Base-by-base conservation (phyloP, 2,797 vertebrate genomes). In the Caiman crocodilus region DNA sequence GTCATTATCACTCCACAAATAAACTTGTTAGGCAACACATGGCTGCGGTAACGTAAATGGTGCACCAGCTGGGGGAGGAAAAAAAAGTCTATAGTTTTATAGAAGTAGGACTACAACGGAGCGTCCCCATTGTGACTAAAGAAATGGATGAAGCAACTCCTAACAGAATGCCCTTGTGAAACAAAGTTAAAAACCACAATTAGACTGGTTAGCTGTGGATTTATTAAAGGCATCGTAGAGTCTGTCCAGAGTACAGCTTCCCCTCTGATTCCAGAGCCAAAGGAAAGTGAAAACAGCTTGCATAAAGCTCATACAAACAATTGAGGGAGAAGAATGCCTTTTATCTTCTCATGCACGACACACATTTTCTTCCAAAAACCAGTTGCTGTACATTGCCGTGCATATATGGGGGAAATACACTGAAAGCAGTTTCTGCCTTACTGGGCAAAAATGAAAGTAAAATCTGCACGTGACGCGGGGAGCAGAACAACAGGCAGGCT, bases 1-100 rank as follows among this genome's bases (percentile, higher is more conserved):
- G 2, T 94, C 87, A 91, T 14, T 92, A 92, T 58, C 93, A 89
- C 81, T 83, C 88, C 87, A 82, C 87, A 87, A 95, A 95, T 76
- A 89, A 94, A 95, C 81, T 73, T 92, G 90, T 67, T 57, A 88
- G 84, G 65, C 82, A 75, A 1, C 76, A 79, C 1, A 0, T 84
- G 26, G 82, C 86, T 88, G 90, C 57, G 59, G 25, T 74, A 8
- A 13, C 14, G 59, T 14, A 61, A 80, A 64, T 91, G 67, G 78
- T 74, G 0, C 79, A 76, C 30, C 86, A 92, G 20, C 58, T 94
- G 84, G 90, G 42, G 42, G 42, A 10, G 42, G 42, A 10, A 50
- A 8, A 75, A 88, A 82, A 94, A 76, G 50, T 28, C 78, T 63
- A 26, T 2, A 25, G 73, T 5, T 23, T 80, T 57, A 17, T 71